These are phyloP conservation scores for Drosophila anomalata DNA, from an alignment of 2,888 invertebrate genomes.

Conservation along the genomic window DNA sequence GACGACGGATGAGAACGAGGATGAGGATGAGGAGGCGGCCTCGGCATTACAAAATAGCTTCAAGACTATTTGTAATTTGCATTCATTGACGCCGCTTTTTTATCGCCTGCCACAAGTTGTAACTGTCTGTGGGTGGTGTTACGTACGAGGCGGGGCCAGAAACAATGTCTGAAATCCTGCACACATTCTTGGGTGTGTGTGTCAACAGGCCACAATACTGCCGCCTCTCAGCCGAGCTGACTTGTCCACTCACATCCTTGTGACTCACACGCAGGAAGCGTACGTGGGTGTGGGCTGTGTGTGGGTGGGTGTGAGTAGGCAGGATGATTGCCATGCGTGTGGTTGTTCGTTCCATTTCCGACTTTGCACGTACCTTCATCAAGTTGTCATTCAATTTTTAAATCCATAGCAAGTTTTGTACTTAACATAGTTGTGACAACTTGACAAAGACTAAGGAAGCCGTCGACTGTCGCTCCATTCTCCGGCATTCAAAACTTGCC, in stretches of 20 bases:
- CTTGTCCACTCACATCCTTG: conserved; percentile 52
- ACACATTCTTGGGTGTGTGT: conserved; percentile 40
- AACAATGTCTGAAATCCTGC: conserved; percentile 60
- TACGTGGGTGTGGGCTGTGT: conserved; percentile 12
- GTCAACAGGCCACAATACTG: conserved; percentile 66
- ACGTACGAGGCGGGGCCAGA: conserved; percentile 30
- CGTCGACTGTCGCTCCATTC: conserved; percentile 27
- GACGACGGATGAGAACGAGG: conserved; percentile 6
- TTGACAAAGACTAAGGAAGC: conserved; percentile 70
- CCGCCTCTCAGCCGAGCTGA: conserved; percentile 52
- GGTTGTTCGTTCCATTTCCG: conserved; percentile 70
- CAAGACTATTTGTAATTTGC: conserved; percentile 71
- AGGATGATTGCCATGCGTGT: conserved; percentile 38
- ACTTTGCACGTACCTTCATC: conserved; percentile 79
- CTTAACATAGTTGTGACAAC: conserved; percentile 80
- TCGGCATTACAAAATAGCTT: conserved; percentile 60
- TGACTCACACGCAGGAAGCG: conserved; percentile 31
- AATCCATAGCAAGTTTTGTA: conserved; percentile 78
- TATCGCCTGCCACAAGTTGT: conserved; percentile 43
- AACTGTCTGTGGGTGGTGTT: conserved; percentile 33
- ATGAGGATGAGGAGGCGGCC: conserved; percentile 47
- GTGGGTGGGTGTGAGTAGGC: conserved; percentile 1
- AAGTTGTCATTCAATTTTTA: conserved; percentile 81
- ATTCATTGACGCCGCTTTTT: conserved; percentile 69
- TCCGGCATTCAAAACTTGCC: conserved; percentile 42